Percentiles rank a stretch among this genome's conserved stretches.
phyloP scores from a whole-genome alignment of 64 coral and sea anemone species.

The Platygyra sinensis region DNA sequence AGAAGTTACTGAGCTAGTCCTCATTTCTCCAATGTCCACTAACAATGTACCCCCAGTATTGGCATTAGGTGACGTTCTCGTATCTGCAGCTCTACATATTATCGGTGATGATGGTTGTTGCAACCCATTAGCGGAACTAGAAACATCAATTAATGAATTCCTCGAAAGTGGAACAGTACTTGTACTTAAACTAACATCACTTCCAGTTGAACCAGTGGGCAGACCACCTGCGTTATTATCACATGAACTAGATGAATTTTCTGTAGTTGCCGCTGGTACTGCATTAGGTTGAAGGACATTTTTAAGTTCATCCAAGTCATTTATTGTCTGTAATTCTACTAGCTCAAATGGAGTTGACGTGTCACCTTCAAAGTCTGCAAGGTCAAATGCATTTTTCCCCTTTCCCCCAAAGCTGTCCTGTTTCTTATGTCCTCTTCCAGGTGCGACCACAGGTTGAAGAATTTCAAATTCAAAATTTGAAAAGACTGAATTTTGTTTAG shows the following conservation, averaged over 20 bases:
- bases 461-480: constrained; percentile 86
- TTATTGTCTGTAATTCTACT: constrained; percentile 90
- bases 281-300: constrained; percentile 69
- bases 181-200: not conserved
- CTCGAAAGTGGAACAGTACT: not conserved
- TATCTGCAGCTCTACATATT: not conserved
- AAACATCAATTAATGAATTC: constrained; percentile 26
- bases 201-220: not conserved
- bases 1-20: not conserved
- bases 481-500: constrained; percentile 63
- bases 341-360: constrained; percentile 88
- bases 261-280: not conserved
- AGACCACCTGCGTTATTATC: not conserved
- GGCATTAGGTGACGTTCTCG: not conserved
- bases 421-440: constrained; percentile 61
- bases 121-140: not conserved
- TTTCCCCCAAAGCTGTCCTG: constrained; percentile 77
- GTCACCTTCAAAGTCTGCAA: constrained; percentile 89
- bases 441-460: constrained; percentile 74
- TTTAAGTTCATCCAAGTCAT: constrained; percentile 92
- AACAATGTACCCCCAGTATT: not conserved
- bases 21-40: constrained; percentile 15
- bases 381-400: constrained; percentile 77
- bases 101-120: not conserved
- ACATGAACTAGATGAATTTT: constrained; percentile 22